Conservation (phyloP, 1,140 invertebrate species). For the Diachasmimorpha longicaudata region DNA sequence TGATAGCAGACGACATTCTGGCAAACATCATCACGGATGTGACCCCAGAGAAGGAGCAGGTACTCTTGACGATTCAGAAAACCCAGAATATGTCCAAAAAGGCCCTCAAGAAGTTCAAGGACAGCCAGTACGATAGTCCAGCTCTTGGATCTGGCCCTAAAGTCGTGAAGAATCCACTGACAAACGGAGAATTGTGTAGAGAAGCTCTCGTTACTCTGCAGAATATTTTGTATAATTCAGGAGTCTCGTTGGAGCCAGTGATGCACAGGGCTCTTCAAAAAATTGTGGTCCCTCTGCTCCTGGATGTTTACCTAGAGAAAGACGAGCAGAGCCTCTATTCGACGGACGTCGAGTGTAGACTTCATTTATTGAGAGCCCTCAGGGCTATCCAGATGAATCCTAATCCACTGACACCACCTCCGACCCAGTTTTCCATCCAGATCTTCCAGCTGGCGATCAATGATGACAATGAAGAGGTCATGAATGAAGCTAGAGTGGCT, state of each 20-base stretch:
- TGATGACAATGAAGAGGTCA: slow-evolving; percentile 40
- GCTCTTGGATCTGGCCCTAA: slow-evolving; percentile 9
- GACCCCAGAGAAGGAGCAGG: slow-evolving; percentile 38
- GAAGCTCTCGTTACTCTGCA: slow-evolving; percentile 40
- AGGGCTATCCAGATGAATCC: slow-evolving; percentile 43
- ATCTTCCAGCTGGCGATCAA: slow-evolving; percentile 45
- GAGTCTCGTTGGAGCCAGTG: slow-evolving; percentile 33
- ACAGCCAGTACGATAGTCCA: slow-evolving; percentile 39
- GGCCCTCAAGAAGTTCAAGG: slow-evolving; percentile 42
- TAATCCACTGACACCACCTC: slow-evolving; percentile 36
- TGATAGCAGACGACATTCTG: slow-evolving; percentile 36
- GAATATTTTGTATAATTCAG: slow-evolving; percentile 43
- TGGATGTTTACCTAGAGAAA: slow-evolving; percentile 41
- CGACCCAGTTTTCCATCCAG: slow-evolving; percentile 42
- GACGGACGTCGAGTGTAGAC: slow-evolving; percentile 37
- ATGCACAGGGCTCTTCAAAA: slow-evolving; percentile 44
- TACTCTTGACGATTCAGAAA: slow-evolving; percentile 42
- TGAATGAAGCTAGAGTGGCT: slow-evolving; percentile 39
- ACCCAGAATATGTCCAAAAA: slow-evolving; percentile 45
- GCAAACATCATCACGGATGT: slow-evolving; percentile 39
- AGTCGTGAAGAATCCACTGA: slow-evolving; percentile 16
- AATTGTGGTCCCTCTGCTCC: slow-evolving; percentile 35
- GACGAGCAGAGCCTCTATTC: slow-evolving; percentile 39
- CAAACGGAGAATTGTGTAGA: slow-evolving; percentile 40
- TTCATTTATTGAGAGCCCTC: slow-evolving; percentile 42